These are phyloP conservation scores for Melieria omissa DNA, from an alignment of 2,888 invertebrate species.

Conservation along the genomic window DNA sequence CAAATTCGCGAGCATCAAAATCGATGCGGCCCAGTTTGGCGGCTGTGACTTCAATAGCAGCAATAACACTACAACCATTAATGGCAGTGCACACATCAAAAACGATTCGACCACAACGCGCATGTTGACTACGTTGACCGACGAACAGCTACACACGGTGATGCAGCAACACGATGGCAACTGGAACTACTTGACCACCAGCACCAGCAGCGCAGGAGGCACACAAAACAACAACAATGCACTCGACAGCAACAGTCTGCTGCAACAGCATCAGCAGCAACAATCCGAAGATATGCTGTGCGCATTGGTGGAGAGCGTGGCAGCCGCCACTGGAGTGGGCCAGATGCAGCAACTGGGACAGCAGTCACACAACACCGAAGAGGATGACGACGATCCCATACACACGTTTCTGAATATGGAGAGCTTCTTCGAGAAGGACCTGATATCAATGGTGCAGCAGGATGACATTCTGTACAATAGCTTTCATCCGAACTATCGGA, in stretches of 20 bases:
- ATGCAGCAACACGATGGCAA: conserved; percentile 50
- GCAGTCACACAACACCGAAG: conserved; percentile 45
- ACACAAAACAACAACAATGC: conserved; percentile 44
- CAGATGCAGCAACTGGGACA: conserved; percentile 39
- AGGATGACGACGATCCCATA: conserved; percentile 63
- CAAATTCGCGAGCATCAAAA: conserved; percentile 55
- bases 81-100: conserved; percentile 26
- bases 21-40: conserved; percentile 50
- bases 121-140: conserved; percentile 45
- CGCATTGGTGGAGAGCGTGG: conserved; percentile 58
- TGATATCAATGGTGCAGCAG: conserved; percentile 58
- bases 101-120: conserved; percentile 33
- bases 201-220: conserved; percentile 46
- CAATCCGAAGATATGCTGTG: conserved; percentile 52
- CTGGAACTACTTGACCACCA: conserved; percentile 55
- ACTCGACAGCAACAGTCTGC: conserved; percentile 41
- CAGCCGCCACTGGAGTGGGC: conserved; percentile 44
- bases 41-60: conserved; percentile 47
- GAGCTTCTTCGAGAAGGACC: conserved; percentile 63
- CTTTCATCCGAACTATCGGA: conserved; percentile 59
- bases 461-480: conserved; percentile 60
- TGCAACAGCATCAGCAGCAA: conserved; percentile 40
- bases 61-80: conserved; percentile 11
- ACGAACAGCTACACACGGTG: conserved; percentile 50
- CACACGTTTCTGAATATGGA: conserved; percentile 64